phyloP scores from a whole-genome alignment of 2,888 invertebrate genomes.

The Polia nebulosa region DNA sequence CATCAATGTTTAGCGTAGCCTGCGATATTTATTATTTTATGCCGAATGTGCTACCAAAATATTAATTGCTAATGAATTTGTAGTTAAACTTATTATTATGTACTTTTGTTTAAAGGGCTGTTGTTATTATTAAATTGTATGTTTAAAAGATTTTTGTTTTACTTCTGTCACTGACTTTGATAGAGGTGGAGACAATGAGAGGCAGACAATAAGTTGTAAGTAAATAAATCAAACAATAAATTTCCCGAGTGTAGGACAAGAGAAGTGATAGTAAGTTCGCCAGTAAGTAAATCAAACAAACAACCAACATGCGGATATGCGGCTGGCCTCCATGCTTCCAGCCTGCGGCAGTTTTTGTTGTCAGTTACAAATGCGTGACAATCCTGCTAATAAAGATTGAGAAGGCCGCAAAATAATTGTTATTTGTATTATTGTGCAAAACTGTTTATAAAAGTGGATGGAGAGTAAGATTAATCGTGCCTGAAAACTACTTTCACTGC shows the following conservation, averaged over 20 bases:
- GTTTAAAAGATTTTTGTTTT: constrained; percentile 41
- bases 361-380: constrained; percentile 81
- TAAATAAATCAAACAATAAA: not conserved
- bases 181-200: not conserved
- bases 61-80: constrained; percentile 66
- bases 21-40: constrained; percentile 39
- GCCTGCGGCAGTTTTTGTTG: constrained; percentile 76
- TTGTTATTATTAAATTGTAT: constrained; percentile 64
- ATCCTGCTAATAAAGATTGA: constrained; percentile 74
- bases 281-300: constrained; percentile 68
- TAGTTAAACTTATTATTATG: constrained; percentile 52
- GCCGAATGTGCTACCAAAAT: constrained; percentile 42
- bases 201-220: not conserved
- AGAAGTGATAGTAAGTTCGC: not conserved
- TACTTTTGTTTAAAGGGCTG: constrained; percentile 56
- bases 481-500: too few species aligned
- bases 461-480: not conserved
- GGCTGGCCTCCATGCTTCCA: constrained; percentile 54
- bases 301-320: too few species aligned
- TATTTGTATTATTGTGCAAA: not conserved
- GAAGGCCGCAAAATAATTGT: constrained; percentile 13
- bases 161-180: not conserved
- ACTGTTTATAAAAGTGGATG: not conserved
- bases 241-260: not conserved
- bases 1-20: constrained; percentile 22